Percentiles rank a stretch among this genome's conserved stretches.
Conservation (phyloP, 2,888 invertebrate species). For the Eurytoma californica region DNA sequence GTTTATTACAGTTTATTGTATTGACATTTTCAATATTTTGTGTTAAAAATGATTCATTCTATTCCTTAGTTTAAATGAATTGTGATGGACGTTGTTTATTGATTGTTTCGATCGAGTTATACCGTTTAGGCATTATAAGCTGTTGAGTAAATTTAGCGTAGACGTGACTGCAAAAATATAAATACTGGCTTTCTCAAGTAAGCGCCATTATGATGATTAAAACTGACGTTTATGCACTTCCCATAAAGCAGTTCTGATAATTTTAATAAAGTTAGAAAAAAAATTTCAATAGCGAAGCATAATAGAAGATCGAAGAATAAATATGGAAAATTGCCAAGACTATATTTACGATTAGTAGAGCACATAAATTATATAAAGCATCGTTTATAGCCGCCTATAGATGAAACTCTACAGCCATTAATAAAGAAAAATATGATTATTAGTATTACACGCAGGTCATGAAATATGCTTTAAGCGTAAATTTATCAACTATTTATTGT, state of each 20-base stretch:
- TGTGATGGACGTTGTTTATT: no score
- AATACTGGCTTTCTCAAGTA: background rate
- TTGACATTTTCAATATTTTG: no score
- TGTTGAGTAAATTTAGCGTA: background rate
- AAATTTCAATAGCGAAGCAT: no score
- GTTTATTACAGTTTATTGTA: no score
- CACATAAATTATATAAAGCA: background rate
- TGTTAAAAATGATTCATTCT: no score
- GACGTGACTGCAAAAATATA: background rate
- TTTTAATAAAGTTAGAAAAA: background rate
- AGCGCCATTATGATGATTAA: background rate
- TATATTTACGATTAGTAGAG: background rate
- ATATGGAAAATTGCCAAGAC: background rate
- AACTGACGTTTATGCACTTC: background rate
- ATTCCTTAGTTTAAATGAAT: no score
- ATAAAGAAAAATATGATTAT: background rate
- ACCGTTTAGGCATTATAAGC: no score
- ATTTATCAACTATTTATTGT: no score
- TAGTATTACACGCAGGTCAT: no score
- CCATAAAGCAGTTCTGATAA: background rate
- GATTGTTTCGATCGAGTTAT: no score
- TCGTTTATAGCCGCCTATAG: background rate
- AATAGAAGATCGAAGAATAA: background rate
- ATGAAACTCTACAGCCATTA: background rate
- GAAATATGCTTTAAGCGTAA: no score